Percentiles rank a stretch among this genome's conserved stretches.
These are phyloP conservation scores for Anthoptus insignis DNA, from an alignment of 2,888 invertebrate species.

Conservation along the genomic window DNA sequence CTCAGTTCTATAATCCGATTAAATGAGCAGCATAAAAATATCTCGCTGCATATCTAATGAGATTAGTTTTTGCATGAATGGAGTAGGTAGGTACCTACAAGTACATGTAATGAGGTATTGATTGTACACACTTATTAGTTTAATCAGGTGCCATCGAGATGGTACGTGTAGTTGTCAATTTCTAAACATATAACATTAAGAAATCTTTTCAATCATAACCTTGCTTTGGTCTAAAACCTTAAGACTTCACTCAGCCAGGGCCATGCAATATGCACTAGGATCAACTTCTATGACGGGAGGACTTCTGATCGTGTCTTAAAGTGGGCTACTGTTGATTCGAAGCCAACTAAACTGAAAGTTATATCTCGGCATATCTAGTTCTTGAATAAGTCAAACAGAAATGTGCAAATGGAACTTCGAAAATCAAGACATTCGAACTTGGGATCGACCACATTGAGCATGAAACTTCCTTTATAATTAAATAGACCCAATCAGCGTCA, in stretches of 20 bases:
- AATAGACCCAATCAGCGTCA: constrained; percentile 10
- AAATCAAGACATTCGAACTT: constrained; percentile 7
- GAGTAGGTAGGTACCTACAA: too few species aligned
- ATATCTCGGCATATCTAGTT: neutral
- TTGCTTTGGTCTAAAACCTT: too few species aligned
- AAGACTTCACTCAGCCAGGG: too few species aligned
- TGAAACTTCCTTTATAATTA: neutral
- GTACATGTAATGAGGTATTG: neutral
- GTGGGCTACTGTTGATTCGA: neutral
- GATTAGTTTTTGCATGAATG: neutral
- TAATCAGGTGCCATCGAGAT: too few species aligned
- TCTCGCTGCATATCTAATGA: neutral
- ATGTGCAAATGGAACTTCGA: neutral
- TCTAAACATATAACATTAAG: too few species aligned
- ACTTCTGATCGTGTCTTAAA: neutral
- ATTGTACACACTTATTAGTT: neutral
- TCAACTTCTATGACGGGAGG: too few species aligned
- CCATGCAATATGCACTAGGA: too few species aligned
- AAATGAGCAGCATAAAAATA: neutral
- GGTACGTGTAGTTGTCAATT: too few species aligned
- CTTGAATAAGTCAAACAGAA: neutral
- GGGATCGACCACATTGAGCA: neutral
- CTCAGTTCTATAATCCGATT: neutral
- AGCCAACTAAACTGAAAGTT: neutral
- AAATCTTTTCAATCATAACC: too few species aligned